A percentile compares a stretch with the other conserved stretches of the same genome.
These are phyloP conservation scores for Dermolepida albohirtum DNA, from an alignment of 2,888 invertebrate species.

Conservation along the genomic window DNA sequence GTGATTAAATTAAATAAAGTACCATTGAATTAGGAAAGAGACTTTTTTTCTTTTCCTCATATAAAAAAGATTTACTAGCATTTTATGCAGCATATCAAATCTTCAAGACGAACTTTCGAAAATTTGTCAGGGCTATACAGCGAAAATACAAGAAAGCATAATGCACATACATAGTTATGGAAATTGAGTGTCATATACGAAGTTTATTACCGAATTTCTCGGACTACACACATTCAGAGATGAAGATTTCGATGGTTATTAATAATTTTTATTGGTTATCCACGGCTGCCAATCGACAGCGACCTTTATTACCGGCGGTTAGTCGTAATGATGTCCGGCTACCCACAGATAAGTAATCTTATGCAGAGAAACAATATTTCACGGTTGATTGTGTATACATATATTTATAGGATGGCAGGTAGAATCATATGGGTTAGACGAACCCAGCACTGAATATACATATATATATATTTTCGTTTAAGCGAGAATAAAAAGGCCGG, in stretches of 20 bases:
- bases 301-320: slow-evolving; percentile 29
- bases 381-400: slow-evolving; percentile 11
- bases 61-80: too few species aligned
- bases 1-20: too few species aligned
- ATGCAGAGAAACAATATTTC: slow-evolving; percentile 24
- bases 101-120: too few species aligned
- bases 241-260: slow-evolving; percentile 15
- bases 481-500: slow-evolving; percentile 4
- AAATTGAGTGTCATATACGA: slow-evolving; percentile 7
- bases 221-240: background rate
- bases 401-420: slow-evolving; percentile 12
- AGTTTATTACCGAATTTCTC: slow-evolving; percentile 25
- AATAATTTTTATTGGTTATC: slow-evolving; percentile 28
- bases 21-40: too few species aligned
- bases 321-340: slow-evolving; percentile 23
- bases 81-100: too few species aligned
- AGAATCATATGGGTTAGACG: slow-evolving; percentile 28
- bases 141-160: background rate
- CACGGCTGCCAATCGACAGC: slow-evolving; percentile 14
- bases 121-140: too few species aligned
- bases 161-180: slow-evolving; percentile 10
- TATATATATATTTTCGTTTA: slow-evolving; percentile 17
- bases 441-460: slow-evolving; percentile 10
- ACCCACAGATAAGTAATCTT: slow-evolving; percentile 18
- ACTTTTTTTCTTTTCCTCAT: too few species aligned